Evolutionary conservation across 2,888 invertebrate species (phyloP), one percentile per base, ranked within the genome.

Genomic region (Himalopsyche kuldschensis): DNA sequence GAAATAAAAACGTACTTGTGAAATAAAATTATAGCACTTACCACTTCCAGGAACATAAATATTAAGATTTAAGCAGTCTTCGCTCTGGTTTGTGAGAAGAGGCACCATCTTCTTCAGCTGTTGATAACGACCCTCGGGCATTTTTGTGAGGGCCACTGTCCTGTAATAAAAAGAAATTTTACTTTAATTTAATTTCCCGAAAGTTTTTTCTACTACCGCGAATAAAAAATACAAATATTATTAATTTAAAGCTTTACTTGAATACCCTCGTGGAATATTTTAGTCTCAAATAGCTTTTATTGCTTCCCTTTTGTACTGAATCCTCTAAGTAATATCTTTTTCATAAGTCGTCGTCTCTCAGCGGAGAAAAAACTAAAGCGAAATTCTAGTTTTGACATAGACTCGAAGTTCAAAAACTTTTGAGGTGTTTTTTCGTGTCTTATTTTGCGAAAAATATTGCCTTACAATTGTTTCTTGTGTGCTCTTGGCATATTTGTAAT

Each of bases 41-140:
- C 97, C 96, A 92, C 95, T 95, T 91, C 94, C 95, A 87, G 97
- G 97, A 82, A 97, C 96, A 90, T 96, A 98, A 86, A 98, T 94
- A 89, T 98, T 98, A 90, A 98, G 94, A 89, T 94, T 95, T 87
- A 98, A 94, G 89, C 98, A 98, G 90, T 98, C 97, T 91, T 98
- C 97, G 90, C 95, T 96, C 90, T 97, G 97, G 88, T 96, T 95
- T 87, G 92, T 93, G 86, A 97, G 91, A 87, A 94, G 92, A 17
- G 95, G 95, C 78, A 94, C 89, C 84, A 97, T 91, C 87, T 94
- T 93, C 87, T 93, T 93, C 86, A 97, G 91, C 90, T 96, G 95
- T 88, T 94, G 94, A 90, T 95, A 95, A 79, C 95, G 91, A 48
- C 95, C 96, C 78, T 94, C 93, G 3, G 97, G 96, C 95, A 97